Evolutionary conservation across 2,797 vertebrate genomes (phyloP).

Genomic region (Eleutherodactylus coqui): DNA sequence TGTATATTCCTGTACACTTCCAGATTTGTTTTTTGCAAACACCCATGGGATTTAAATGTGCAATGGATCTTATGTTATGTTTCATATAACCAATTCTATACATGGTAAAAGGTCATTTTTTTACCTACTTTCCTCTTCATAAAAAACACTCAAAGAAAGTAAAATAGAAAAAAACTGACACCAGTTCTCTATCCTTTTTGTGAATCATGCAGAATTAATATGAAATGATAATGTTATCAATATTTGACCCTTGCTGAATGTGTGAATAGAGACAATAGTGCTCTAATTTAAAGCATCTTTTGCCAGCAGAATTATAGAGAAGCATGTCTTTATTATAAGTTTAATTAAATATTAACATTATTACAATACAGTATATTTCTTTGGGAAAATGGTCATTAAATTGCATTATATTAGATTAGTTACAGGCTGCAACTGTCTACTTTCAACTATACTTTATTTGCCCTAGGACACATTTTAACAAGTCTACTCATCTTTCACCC

Average conservation of each 20-base stretch:
- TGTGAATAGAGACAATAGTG: neutral
- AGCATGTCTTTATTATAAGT: neutral
- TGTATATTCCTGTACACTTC: slow-evolving; percentile 43
- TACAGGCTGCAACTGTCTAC: too few species aligned
- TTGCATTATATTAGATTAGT: too few species aligned
- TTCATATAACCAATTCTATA: slow-evolving; percentile 42
- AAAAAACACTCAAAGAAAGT: slow-evolving; percentile 1
- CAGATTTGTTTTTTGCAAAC: slow-evolving; percentile 48
- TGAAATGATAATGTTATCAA: neutral
- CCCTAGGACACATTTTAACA: too few species aligned
- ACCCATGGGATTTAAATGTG: slow-evolving; percentile 10
- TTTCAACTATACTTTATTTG: too few species aligned
- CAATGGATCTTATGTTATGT: slow-evolving; percentile 47
- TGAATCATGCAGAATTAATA: neutral
- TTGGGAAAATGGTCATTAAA: too few species aligned
- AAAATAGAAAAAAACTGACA: slow-evolving; percentile 10
- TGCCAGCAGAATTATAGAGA: neutral
- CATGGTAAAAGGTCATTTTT: slow-evolving; percentile 16
- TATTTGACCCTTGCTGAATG: neutral
- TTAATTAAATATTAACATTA: neutral
- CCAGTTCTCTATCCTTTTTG: neutral
- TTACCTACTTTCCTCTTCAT: slow-evolving; percentile 28
- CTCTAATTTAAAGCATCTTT: neutral
- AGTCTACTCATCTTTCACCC: too few species aligned
- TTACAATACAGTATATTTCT: neutral